Percentiles rank a stretch among this genome's conserved stretches.
Conservation (phyloP, 2,797 vertebrate species). For the Simalia tracyae region DNA sequence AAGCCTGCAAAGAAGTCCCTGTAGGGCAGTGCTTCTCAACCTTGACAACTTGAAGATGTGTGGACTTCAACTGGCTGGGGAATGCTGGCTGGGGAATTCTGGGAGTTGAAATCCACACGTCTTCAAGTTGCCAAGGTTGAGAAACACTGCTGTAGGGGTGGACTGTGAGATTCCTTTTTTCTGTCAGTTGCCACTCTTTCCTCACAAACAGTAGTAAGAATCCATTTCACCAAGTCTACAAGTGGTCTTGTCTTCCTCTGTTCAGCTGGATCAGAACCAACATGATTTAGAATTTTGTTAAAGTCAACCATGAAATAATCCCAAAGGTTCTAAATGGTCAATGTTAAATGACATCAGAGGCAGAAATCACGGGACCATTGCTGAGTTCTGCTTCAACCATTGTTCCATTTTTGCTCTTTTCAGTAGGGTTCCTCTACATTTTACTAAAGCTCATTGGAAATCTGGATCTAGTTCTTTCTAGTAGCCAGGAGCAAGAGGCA, state of each 20-base stretch:
- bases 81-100: no score
- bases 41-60: no score
- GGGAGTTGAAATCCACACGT: no score
- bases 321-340: background rate
- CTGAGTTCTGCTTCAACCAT: background rate
- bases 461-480: background rate
- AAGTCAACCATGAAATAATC: background rate
- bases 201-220: background rate
- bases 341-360: background rate
- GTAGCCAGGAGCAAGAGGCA: background rate
- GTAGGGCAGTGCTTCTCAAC: no score
- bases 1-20: no score
- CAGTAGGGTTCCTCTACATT: background rate
- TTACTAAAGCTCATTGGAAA: background rate
- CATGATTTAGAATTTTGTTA: background rate
- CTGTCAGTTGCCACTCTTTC: background rate
- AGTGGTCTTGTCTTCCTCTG: background rate
- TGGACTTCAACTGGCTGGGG: no score
- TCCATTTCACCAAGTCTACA: no score
- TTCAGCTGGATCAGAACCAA: background rate
- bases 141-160: no score
- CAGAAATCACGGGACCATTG: background rate
- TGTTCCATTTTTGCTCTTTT: background rate
- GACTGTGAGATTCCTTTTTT: background rate
- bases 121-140: no score